Evolutionary conservation across 2,797 vertebrate species (phyloP).

Genomic region (Liasis olivaceus): DNA sequence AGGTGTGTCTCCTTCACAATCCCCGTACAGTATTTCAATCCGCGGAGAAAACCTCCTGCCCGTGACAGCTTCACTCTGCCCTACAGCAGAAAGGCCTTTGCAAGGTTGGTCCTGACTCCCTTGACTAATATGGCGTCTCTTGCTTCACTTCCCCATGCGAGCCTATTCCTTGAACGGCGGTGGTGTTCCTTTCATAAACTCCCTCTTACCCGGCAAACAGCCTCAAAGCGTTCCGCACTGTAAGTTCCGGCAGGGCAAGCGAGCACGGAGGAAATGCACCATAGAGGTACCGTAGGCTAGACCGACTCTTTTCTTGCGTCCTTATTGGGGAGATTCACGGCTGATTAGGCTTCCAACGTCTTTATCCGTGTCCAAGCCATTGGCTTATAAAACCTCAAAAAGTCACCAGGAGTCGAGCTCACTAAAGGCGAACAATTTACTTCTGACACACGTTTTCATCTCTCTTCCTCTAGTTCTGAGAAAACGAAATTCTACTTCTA

Average conservation of each 20-base stretch:
- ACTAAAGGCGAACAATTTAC: neutral
- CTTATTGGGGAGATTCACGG: neutral
- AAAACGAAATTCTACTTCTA: too few relatives aligned
- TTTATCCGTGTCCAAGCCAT: neutral
- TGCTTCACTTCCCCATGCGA: neutral
- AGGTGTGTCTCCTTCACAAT: neutral
- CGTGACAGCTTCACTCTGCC: neutral
- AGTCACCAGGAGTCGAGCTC: neutral
- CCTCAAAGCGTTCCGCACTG: neutral
- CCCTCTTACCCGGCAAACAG: neutral
- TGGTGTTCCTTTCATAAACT: neutral
- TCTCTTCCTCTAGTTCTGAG: too few relatives aligned
- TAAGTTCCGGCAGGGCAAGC: neutral
- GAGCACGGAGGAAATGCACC: neutral
- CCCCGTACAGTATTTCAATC: neutral
- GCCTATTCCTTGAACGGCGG: neutral
- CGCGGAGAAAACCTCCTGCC: neutral
- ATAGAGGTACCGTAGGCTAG: neutral
- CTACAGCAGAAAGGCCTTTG: neutral
- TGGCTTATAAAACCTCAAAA: neutral
- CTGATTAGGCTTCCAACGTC: neutral
- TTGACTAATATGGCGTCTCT: conserved; percentile 21
- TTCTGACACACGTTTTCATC: too few relatives aligned
- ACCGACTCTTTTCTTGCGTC: neutral
- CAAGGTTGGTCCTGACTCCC: neutral